Evolutionary conservation across 1,140 invertebrate species (phyloP), one percentile per base, ranked within the genome.

Genomic region (Nasonia longicornis): DNA sequence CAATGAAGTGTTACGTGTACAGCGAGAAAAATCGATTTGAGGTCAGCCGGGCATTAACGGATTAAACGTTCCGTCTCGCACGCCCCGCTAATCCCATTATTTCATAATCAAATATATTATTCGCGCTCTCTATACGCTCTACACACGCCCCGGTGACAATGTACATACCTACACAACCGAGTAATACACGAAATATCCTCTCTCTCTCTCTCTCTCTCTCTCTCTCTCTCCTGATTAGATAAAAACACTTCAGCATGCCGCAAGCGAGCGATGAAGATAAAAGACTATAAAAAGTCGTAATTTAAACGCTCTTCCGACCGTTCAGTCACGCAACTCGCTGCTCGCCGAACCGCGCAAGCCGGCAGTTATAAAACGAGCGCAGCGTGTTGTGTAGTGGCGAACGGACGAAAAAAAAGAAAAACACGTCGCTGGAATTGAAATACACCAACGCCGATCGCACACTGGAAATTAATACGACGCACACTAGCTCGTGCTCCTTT

Each of bases 241-340:
- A 58, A 58, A 58, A 58, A 58, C 52, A 58, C 52, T 58, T 58
- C 52, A 58, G 52, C 14, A 58, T 58, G 52, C 52, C 52, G 52
- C 52, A 11, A 31, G 45, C 52, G 52, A 31, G 45, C 77, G 35
- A 77, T 64, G 45, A 75, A 79, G 31, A 35, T 63, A 79, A 81
- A 78, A 78, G 22, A 42, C 26, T 52, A 72, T 35, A 12, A 79
- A 77, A 78, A 78, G 76, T 38, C 20, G 38, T 70, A 31, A 82
- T 71, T 71, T 38, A 71, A 71, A 71, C 70, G 70, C 20, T 71
- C 70, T 29, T 35, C 31, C 66, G 66, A 69, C 66, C 66, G 66
- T 69, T 69, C 31, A 29, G 66, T 69, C 66, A 69, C 66, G 66
- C 66, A 69, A 69, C 26, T 58, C 52, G 20, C 20, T 58, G 52